phyloP scores from a whole-genome alignment of 2,113 vertebrate species.

The Tinamus guttatus region DNA sequence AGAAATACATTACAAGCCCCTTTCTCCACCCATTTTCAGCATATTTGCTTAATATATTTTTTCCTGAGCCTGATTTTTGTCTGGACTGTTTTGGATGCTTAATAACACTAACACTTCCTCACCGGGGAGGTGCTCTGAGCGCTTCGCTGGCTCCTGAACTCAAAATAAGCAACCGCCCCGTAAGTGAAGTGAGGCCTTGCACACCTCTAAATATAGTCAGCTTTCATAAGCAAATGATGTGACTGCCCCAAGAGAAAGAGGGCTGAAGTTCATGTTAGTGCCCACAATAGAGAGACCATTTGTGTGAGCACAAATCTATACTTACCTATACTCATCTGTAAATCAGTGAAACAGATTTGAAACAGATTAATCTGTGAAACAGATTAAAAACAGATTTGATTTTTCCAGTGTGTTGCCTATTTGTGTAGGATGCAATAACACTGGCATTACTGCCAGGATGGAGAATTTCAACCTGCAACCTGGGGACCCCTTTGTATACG shows the following conservation, averaged over 20 bases:
- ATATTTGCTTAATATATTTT: background rate
- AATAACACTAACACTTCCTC: background rate
- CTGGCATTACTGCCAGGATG: background rate
- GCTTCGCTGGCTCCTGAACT: background rate
- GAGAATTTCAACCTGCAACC: background rate
- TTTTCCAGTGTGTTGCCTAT: background rate
- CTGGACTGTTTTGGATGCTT: background rate
- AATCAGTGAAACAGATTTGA: background rate
- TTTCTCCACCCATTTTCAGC: background rate
- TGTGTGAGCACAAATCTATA: background rate
- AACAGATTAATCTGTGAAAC: too few species aligned
- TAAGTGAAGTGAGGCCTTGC: slow-evolving; percentile 9
- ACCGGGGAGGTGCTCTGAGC: background rate
- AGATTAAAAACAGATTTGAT: background rate
- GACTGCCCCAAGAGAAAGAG: background rate
- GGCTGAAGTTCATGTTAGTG: background rate
- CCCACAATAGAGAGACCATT: background rate
- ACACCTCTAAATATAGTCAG: background rate
- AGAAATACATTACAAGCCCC: background rate
- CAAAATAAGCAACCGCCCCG: background rate
- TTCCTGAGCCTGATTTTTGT: background rate
- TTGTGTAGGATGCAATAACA: background rate
- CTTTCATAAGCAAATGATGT: background rate
- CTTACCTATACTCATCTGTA: background rate
- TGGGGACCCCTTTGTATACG: background rate